Conservation (phyloP, 2,113 vertebrate genomes). For the Jacana jacana region DNA sequence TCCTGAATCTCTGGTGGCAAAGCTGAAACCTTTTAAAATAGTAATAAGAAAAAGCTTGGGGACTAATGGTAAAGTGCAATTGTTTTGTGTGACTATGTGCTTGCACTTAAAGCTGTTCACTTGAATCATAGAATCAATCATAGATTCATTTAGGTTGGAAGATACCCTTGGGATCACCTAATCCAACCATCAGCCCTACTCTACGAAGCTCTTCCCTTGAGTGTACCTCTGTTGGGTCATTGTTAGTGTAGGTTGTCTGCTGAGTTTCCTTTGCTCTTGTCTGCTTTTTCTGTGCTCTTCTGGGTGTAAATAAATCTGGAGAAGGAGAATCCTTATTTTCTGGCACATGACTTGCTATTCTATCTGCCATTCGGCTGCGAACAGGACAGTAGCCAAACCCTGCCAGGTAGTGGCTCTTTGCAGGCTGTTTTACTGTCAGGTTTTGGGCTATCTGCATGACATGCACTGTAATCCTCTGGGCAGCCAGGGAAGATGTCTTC, state of each 20-base stretch:
- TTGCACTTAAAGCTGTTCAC: not conserved
- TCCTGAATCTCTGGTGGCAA: not conserved
- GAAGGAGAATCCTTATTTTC: not conserved
- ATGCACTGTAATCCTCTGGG: not conserved
- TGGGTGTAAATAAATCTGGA: not conserved
- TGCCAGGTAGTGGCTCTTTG: not conserved
- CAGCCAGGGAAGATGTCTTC: not conserved
- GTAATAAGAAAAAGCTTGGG: not conserved
- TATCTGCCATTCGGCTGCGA: not conserved
- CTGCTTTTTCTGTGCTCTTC: not conserved
- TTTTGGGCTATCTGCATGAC: not conserved
- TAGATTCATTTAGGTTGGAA: too few relatives aligned
- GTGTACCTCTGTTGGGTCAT: fast-evolving
- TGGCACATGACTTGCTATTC: not conserved
- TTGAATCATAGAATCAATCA: too few relatives aligned
- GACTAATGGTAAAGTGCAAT: not conserved
- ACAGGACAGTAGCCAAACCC: not conserved
- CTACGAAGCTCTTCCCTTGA: not conserved
- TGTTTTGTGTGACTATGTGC: not conserved
- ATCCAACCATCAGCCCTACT: too few relatives aligned
- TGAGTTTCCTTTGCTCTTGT: not conserved
- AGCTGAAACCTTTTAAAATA: not conserved
- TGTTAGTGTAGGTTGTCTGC: not conserved
- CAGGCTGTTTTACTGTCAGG: not conserved
- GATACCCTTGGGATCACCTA: too few relatives aligned